Base-by-base conservation (phyloP, 2,888 invertebrate genomes). In the Drosophila aldrichi region DNA sequence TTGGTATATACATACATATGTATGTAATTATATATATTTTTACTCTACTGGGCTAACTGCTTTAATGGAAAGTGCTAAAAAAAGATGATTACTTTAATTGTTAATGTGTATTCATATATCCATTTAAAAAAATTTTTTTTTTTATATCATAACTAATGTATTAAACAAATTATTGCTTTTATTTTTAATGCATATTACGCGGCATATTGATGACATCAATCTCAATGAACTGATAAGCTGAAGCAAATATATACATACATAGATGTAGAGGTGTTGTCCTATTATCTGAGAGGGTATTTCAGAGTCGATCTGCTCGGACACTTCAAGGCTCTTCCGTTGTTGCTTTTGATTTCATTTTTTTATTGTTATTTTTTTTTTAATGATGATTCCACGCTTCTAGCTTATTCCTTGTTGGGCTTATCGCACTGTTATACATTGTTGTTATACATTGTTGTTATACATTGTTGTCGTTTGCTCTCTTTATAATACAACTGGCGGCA, bases 371-470 rank as follows among this genome's bases (percentile, higher is more conserved):
- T 22, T 52, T 41, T 22, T 46, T 49, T 63, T 54, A 63, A 43
- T 75, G 44, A 9, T 40, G 22, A 48, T 56, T 57, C 38, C 25
- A 48, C 38, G 46, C 38, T 20, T 10, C 8, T 16, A 18, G 25
- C 32, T 36, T 36, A 69, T 68, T 67, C 57, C 38, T 68, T 61
- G 56, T 20, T 55, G 57, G 40, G 38, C 65, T 70, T 77, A 77
- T 77, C 77, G 73, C 44, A 29, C n/a, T 36, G 32, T 29, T 54
- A 58, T 54, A 61, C 64, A 64, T 55, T 74, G 74, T 72, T 58
- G n/a, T n/a, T 22, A 58, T 54, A 25, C 25, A 25, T 25, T 25
- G 25, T 25, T 7, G 29, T 48, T 55, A 55, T 54, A 65, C 61
- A 70, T 56, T 75, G 74, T 70, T 51, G 49, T 25, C 20, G 40